These are phyloP conservation scores for Hyla sarda DNA, from an alignment of 2,113 vertebrate species.

Conservation along the genomic window DNA sequence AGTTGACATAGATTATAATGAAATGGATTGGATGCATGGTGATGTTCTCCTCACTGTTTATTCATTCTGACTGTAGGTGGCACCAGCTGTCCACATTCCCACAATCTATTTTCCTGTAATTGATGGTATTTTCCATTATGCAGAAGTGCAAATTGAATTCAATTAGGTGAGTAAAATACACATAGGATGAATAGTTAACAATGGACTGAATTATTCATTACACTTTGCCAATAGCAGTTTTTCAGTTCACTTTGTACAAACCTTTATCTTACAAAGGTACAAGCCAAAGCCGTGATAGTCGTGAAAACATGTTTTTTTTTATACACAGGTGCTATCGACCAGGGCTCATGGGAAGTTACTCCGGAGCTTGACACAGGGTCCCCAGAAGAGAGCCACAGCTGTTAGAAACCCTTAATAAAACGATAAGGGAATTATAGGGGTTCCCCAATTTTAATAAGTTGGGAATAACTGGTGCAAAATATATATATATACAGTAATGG, in stretches of 20 bases:
- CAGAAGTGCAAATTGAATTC: conserved; percentile 56
- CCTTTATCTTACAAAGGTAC: background rate
- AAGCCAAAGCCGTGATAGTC: background rate
- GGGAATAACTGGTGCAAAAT: background rate
- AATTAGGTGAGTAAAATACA: conserved; percentile 55
- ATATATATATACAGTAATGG: no score
- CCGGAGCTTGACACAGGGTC: background rate
- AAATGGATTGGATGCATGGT: background rate
- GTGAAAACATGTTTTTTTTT: no score
- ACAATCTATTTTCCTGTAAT: conserved; percentile 35
- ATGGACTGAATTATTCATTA: conserved; percentile 19
- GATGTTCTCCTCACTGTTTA: conserved; percentile 13
- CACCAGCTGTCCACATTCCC: conserved; percentile 40
- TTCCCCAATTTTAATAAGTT: background rate
- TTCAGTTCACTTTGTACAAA: background rate
- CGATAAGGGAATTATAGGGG: background rate
- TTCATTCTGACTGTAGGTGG: conserved; percentile 53
- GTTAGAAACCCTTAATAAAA: no score
- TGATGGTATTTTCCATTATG: conserved; percentile 46
- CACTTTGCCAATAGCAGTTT: background rate
- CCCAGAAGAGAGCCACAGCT: no score
- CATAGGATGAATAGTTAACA: conserved; percentile 35
- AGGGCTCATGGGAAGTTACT: no score
- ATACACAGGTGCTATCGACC: no score
- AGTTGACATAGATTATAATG: background rate